A percentile compares a stretch with the other conserved stretches of the same genome.
Evolutionary conservation across 2,113 vertebrate genomes (phyloP).

Genomic region (Vidua chalybeata): DNA sequence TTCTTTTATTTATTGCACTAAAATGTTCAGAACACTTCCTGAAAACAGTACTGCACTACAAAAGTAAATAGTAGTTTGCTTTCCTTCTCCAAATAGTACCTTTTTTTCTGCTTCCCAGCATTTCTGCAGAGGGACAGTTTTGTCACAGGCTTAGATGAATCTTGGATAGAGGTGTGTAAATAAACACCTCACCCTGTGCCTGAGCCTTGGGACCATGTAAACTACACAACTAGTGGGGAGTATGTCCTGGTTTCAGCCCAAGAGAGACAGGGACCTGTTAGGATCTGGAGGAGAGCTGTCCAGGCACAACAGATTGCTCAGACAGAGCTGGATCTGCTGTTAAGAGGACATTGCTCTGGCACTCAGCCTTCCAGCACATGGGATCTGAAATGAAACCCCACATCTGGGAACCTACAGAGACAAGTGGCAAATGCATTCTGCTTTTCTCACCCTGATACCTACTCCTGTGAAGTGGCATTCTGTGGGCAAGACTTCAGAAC

Average conservation of each 20-base stretch:
- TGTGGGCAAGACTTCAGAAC: neutral
- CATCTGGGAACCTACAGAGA: neutral
- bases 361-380: neutral
- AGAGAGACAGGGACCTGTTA: neutral
- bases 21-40: neutral
- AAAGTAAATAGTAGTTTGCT: neutral
- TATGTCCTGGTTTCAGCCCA: neutral
- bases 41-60: neutral
- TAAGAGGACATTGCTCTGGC: neutral
- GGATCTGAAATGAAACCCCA: neutral
- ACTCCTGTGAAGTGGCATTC: neutral
- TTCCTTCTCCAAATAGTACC: neutral
- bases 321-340: neutral
- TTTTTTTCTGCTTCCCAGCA: neutral
- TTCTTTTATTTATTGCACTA: neutral
- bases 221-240: neutral
- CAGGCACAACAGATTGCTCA: neutral
- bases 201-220: neutral
- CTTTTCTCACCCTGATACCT: neutral
- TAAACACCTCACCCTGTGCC: neutral
- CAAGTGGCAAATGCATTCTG: neutral
- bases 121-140: neutral
- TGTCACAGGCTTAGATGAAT: neutral
- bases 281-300: neutral
- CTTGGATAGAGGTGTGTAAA: neutral